phyloP scores from a whole-genome alignment of 2,888 invertebrate species.

The Catotricha subobsoleta region DNA sequence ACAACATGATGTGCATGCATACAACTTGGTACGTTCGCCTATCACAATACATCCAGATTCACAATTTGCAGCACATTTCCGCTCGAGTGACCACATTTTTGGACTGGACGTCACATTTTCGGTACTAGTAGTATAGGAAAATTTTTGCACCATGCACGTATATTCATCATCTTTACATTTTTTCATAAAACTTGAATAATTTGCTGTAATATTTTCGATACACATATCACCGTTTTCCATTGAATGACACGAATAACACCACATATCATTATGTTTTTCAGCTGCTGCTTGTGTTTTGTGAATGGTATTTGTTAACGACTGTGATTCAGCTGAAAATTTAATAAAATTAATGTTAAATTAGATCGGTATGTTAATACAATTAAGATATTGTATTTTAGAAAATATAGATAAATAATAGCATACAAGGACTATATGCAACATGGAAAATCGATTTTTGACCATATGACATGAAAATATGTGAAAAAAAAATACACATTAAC shows the following conservation, averaged over 20 bases:
- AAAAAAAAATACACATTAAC: no score
- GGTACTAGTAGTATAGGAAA: conserved; percentile 65
- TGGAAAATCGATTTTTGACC: no score
- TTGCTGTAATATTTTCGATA: conserved; percentile 39
- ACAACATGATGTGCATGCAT: conserved; percentile 76
- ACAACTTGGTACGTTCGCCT: conserved; percentile 72
- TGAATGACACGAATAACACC: conserved; percentile 66
- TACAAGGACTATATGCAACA: no score
- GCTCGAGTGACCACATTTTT: conserved; percentile 66
- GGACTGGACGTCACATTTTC: conserved; percentile 60
- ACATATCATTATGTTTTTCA: conserved; percentile 57
- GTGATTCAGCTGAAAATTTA: conserved; percentile 16
- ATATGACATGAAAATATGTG: no score
- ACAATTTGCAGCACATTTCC: conserved; percentile 67
- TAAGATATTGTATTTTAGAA: not conserved
- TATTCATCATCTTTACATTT: conserved; percentile 59
- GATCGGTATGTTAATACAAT: not conserved
- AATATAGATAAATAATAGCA: not conserved
- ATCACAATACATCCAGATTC: conserved; percentile 79
- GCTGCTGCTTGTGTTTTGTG: conserved; percentile 67
- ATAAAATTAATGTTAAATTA: not conserved
- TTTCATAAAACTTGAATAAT: conserved; percentile 41
- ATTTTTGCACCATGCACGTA: conserved; percentile 60
- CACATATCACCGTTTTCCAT: conserved; percentile 57
- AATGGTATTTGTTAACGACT: conserved; percentile 38